These are phyloP conservation scores for Spisula solida DNA, from an alignment of 2,888 invertebrate species.

Conservation along the genomic window DNA sequence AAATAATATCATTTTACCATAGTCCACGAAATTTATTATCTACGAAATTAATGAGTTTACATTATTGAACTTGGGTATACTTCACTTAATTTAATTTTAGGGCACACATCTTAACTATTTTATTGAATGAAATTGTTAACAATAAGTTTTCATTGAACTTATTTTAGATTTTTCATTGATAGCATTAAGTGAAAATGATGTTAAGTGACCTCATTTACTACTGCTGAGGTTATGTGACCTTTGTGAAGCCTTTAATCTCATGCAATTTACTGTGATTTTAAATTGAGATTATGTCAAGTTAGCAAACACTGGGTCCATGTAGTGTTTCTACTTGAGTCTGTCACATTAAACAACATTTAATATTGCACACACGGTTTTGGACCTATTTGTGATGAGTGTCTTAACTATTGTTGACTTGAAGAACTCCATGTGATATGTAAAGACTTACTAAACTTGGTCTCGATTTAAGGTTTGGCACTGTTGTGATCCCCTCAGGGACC, in stretches of 20 bases:
- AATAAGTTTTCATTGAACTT: background rate
- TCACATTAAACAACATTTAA: background rate
- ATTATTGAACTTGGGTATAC: too few species aligned
- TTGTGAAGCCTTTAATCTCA: background rate
- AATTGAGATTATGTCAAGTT: background rate
- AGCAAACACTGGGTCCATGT: background rate
- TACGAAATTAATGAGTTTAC: too few species aligned
- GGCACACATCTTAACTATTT: background rate
- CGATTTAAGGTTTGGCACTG: too few species aligned
- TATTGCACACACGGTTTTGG: background rate
- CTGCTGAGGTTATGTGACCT: background rate
- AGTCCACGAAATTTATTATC: too few species aligned
- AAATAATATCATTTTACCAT: too few species aligned
- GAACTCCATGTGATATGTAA: too few species aligned
- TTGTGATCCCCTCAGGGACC: too few species aligned
- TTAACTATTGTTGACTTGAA: background rate
- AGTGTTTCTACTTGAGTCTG: background rate
- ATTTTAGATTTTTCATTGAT: background rate
- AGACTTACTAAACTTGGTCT: too few species aligned
- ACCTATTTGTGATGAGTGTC: background rate
- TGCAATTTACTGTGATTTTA: background rate
- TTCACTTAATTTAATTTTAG: background rate
- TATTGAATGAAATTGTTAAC: background rate
- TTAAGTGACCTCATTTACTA: background rate
- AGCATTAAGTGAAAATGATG: background rate